Percentiles rank a stretch among this genome's conserved stretches.
phyloP scores from a whole-genome alignment of 2,888 invertebrate species.

The Oeneis ivallda region DNA sequence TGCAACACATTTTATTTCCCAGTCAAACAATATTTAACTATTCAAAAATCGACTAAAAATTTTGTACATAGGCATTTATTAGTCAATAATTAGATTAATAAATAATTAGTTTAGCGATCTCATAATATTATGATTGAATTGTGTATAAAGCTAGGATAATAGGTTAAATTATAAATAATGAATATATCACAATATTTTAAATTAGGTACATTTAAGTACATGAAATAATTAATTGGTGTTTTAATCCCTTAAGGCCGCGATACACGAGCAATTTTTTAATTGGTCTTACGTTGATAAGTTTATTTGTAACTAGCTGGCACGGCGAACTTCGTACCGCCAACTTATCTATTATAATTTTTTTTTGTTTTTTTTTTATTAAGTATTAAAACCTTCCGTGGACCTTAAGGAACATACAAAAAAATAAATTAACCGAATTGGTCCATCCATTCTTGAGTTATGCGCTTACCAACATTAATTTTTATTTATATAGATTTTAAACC shows the following conservation, averaged over 20 bases:
- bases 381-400: no score
- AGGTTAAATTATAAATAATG: background rate
- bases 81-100: slow-evolving; percentile 36
- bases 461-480: no score
- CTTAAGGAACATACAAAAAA: no score
- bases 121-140: slow-evolving; percentile 29
- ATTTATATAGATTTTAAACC: no score
- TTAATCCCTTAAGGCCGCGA: background rate
- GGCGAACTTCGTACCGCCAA: no score
- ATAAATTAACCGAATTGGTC: no score
- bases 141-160: background rate
- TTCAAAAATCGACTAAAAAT: background rate
- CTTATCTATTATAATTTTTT: no score
- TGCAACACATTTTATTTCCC: background rate
- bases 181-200: slow-evolving; percentile 5
- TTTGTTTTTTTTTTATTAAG: no score
- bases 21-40: background rate
- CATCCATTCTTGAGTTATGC: no score
- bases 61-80: slow-evolving; percentile 39
- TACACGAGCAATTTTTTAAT: no score
- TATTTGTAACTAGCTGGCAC: no score
- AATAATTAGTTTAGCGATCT: slow-evolving; percentile 41
- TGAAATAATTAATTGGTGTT: background rate
- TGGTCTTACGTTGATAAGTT: no score
- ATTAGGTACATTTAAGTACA: background rate